Evolutionary conservation across 2,888 invertebrate species (phyloP).

Genomic region (Trachelus troglodyta): DNA sequence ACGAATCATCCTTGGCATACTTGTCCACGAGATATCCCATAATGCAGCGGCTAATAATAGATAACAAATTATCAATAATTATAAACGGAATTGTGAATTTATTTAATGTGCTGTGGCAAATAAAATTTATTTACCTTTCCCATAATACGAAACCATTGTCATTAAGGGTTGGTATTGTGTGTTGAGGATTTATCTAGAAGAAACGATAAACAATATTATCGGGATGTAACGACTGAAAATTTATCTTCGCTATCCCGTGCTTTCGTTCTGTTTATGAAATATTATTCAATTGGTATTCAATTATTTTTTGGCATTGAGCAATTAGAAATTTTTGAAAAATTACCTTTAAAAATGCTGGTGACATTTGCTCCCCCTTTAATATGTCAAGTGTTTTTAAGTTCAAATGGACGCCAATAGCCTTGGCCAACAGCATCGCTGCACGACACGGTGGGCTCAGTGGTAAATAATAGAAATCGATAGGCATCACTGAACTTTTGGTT

Average conservation of each 20-base stretch:
- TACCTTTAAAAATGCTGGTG: slow-evolving; percentile 77
- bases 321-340: not conserved
- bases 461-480: slow-evolving; percentile 75
- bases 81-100: not conserved
- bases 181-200: slow-evolving; percentile 83
- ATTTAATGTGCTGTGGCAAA: not conserved
- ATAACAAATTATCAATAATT: not conserved
- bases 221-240: not conserved
- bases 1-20: slow-evolving; percentile 80
- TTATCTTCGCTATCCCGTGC: not conserved
- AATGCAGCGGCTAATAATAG: slow-evolving; percentile 76
- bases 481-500: slow-evolving; percentile 23
- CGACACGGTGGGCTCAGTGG: slow-evolving; percentile 76
- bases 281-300: not conserved
- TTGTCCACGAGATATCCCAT: slow-evolving; percentile 82
- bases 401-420: slow-evolving; percentile 74
- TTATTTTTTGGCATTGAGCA: not conserved
- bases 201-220: slow-evolving; percentile 25
- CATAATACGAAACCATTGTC: slow-evolving; percentile 85
- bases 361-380: slow-evolving; percentile 73
- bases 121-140: slow-evolving; percentile 72
- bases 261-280: not conserved
- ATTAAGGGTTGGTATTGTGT: slow-evolving; percentile 84
- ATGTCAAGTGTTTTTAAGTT: slow-evolving; percentile 75
- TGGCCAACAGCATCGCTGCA: slow-evolving; percentile 73